Evolutionary conservation across 2,888 invertebrate species (phyloP), one percentile per base, ranked within the genome.

Genomic region (Choreutis nemorana): DNA sequence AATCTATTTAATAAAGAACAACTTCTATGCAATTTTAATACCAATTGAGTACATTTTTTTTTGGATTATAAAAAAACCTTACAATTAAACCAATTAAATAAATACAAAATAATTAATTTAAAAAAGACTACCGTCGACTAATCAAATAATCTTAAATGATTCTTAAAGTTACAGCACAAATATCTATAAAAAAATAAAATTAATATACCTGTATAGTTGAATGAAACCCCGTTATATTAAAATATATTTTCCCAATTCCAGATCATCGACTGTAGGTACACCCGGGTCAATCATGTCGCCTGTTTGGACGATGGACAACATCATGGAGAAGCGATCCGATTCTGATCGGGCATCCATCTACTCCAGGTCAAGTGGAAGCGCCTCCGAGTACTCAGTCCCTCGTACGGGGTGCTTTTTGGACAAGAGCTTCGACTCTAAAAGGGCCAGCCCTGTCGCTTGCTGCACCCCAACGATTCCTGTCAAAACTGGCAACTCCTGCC

Each of bases 271-370:
- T 34, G 80, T 81, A 48, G 72, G 64, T 34, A 81, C 80, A 0
- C 80, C 81, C 1, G 73, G 75, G 1, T 71, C 75, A 4, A 47
- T 75, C 16, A 70, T 78, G 63, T 83, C 81, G 18, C 84, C 84
- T 1, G 81, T 81, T 1, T 83, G 82, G 77, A 81, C 82, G 1
- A 83, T 83, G 65, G 82, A 82, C 38, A 72, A 79, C 38, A 72
- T 78, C 23, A 44, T 68, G 33, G 73, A 79, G 36, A 73, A 72
- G 37, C 63, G 77, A 0, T 73, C 75, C 8, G 78, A 80, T 39
- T 82, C 83, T 11, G 86, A 86, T 48, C 70, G 85, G 14, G 75
- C 86, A 13, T 87, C 87, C 1, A 71, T 87, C 30, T 86, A 86
- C 39, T 87, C 87, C 1, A 79, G 81, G 4, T 81, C 86, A 33